These are phyloP conservation scores for Drosophila paramelanica DNA, from an alignment of 2,888 invertebrate genomes.

Conservation along the genomic window DNA sequence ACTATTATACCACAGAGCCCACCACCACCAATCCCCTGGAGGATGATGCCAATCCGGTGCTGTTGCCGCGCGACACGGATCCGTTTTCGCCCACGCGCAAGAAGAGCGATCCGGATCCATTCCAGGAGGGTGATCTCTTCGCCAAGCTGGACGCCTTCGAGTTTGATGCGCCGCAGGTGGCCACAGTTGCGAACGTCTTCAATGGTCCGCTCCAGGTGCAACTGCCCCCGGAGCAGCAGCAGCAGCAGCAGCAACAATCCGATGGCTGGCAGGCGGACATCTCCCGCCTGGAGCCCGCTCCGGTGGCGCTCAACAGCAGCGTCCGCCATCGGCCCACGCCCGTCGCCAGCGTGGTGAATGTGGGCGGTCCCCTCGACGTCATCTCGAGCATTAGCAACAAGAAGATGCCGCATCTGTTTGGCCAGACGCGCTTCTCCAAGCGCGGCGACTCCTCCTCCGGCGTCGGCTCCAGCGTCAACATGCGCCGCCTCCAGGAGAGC, in stretches of 20 bases:
- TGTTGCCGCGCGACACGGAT: slow-evolving; percentile 84
- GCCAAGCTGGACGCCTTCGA: slow-evolving; percentile 85
- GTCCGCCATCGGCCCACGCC: slow-evolving; percentile 76
- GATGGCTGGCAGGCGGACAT: slow-evolving; percentile 67
- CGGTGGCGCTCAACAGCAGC: slow-evolving; percentile 51
- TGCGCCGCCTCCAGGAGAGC: slow-evolving; percentile 85
- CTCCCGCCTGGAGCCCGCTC: slow-evolving; percentile 63
- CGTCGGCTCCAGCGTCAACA: slow-evolving; percentile 84
- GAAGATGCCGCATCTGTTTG: slow-evolving; percentile 85
- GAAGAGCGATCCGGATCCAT: slow-evolving; percentile 90
- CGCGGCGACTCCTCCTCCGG: slow-evolving; percentile 65
- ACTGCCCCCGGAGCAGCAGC: slow-evolving; percentile 87
- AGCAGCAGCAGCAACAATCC: slow-evolving; percentile 22
- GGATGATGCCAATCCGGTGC: slow-evolving; percentile 83
- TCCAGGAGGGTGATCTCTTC: slow-evolving; percentile 87
- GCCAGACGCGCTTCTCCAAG: slow-evolving; percentile 84
- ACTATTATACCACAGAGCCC: slow-evolving; percentile 80
- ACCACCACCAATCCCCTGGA: slow-evolving; percentile 36
- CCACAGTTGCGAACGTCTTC: slow-evolving; percentile 84
- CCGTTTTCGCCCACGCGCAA: slow-evolving; percentile 85
- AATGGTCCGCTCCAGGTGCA: slow-evolving; percentile 90
- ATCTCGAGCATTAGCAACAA: slow-evolving; percentile 85
- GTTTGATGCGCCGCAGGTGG: slow-evolving; percentile 78
- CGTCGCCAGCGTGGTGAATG: slow-evolving; percentile 51
- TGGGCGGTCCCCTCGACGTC: slow-evolving; percentile 82